Conservation (phyloP, 2,888 invertebrate species). For the Laspeyria flexula region DNA sequence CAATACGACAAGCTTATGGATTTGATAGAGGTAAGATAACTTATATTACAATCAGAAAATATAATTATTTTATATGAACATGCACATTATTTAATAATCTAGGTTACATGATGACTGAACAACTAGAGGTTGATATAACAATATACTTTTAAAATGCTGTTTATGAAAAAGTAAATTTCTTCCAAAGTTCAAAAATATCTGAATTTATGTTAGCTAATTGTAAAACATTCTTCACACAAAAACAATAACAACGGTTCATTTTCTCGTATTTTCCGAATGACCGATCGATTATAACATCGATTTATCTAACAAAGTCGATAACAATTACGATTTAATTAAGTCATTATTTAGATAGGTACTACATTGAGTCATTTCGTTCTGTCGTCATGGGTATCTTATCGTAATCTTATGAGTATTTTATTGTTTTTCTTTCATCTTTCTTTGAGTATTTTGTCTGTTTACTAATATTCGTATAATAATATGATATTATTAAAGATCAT, state of each 20-base stretch:
- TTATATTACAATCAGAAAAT: background rate
- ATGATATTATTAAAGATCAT: too few species aligned
- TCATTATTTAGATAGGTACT: slow-evolving; percentile 5
- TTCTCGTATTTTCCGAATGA: background rate
- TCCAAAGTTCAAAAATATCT: too few species aligned
- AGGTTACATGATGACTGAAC: too few species aligned
- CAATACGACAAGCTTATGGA: slow-evolving; percentile 70
- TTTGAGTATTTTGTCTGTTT: background rate
- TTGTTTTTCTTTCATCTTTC: background rate
- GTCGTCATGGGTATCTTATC: slow-evolving; percentile 26
- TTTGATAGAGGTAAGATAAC: slow-evolving; percentile 73
- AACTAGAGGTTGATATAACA: too few species aligned
- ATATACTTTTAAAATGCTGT: too few species aligned
- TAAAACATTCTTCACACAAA: too few species aligned
- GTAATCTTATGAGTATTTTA: background rate
- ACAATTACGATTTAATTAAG: slow-evolving; percentile 9
- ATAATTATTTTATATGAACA: background rate
- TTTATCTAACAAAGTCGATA: slow-evolving; percentile 28
- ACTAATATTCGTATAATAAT: background rate
- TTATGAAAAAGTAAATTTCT: too few species aligned
- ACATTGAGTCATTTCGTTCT: slow-evolving; percentile 11
- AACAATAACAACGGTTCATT: too few species aligned
- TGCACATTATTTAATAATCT: too few species aligned
- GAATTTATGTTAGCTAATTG: too few species aligned
- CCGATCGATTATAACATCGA: slow-evolving; percentile 16